phyloP scores from a whole-genome alignment of 1,140 invertebrate genomes.

The Probaryconus sp. region DNA sequence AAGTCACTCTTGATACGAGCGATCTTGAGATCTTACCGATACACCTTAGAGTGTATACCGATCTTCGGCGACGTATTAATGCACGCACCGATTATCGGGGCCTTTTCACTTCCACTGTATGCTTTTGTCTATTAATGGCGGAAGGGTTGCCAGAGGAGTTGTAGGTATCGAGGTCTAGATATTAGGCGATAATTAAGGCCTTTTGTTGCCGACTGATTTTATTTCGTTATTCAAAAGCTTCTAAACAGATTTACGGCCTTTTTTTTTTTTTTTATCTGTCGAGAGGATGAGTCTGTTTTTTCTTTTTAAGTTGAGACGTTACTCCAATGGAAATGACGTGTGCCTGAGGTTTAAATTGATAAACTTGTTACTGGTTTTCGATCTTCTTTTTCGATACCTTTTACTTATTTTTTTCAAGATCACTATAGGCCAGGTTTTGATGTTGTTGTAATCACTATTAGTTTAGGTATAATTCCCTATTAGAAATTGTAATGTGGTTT shows the following conservation, averaged over 20 bases:
- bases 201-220: constrained; percentile 45
- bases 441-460: too few species aligned
- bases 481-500: too few species aligned
- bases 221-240: constrained; percentile 39
- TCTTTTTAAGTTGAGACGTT: neutral
- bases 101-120: constrained; percentile 33
- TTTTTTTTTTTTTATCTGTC: constrained; percentile 31
- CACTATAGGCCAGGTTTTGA: too few species aligned
- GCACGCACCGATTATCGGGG: constrained; percentile 36
- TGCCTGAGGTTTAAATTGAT: constrained; percentile 25
- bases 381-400: too few species aligned
- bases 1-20: constrained; percentile 66
- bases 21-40: constrained; percentile 49
- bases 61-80: constrained; percentile 47
- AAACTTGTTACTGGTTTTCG: constrained; percentile 20
- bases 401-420: too few species aligned
- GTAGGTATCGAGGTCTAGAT: constrained; percentile 37
- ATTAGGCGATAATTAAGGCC: constrained; percentile 47
- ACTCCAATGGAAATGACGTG: neutral
- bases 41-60: too few species aligned
- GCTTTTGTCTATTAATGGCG: constrained; percentile 52
- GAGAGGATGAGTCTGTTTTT: neutral
- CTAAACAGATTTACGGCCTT: constrained; percentile 48
- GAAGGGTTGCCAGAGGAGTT: too few species aligned
- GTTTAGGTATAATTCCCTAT: too few species aligned